phyloP scores from a whole-genome alignment of 2,888 invertebrate genomes.

The Biston stratarius region DNA sequence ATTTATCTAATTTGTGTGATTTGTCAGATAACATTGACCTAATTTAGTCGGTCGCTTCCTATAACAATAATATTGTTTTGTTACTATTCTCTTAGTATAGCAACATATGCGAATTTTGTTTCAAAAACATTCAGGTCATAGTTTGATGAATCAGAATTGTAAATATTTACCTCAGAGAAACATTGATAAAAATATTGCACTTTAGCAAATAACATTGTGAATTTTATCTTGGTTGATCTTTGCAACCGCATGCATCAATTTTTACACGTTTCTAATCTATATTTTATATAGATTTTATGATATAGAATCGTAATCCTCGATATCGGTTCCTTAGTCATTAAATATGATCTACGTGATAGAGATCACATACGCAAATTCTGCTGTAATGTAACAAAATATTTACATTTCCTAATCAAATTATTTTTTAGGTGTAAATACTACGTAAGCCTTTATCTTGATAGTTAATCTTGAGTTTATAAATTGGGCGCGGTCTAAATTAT shows the following conservation, averaged over 20 bases:
- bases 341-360: constrained; percentile 67
- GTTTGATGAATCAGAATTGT: constrained; percentile 2
- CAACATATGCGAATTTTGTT: not conserved
- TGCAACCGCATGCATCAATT: constrained; percentile 22
- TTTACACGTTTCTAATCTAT: constrained; percentile 17
- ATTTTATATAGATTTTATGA: constrained; percentile 19
- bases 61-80: not conserved
- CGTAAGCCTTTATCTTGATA: not conserved
- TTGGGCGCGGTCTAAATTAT: not conserved
- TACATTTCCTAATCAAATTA: constrained; percentile 19
- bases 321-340: constrained; percentile 56
- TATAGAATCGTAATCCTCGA: constrained; percentile 46
- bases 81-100: not conserved
- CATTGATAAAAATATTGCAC: constrained; percentile 3
- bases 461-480: not conserved
- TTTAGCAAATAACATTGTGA: not conserved
- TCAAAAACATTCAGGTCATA: constrained; percentile 1
- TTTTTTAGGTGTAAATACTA: not conserved
- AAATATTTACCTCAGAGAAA: not conserved
- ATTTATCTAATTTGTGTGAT: constrained; percentile 10
- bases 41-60: constrained; percentile 9
- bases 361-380: constrained; percentile 61
- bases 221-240: constrained; percentile 13
- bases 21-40: constrained; percentile 23
- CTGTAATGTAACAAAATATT: constrained; percentile 27